A percentile compares a stretch with the other conserved stretches of the same genome.
These are phyloP conservation scores for Umimayanthus chanpuru DNA, from an alignment of 92 coral and sea anemone genomes.

Conservation along the genomic window DNA sequence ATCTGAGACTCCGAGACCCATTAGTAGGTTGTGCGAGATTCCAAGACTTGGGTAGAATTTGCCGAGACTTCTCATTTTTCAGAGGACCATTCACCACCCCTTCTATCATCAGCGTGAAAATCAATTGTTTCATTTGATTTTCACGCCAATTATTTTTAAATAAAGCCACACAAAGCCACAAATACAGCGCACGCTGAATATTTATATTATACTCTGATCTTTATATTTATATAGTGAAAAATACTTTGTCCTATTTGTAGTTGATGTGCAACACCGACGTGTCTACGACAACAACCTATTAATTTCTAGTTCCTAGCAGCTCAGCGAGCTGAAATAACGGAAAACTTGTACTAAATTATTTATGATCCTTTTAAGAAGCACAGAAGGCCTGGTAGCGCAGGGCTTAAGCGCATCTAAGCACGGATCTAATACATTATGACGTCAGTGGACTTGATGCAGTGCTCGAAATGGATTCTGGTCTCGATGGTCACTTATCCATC, in stretches of 20 bases:
- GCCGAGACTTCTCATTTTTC: too few relatives aligned
- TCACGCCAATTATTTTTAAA: background rate
- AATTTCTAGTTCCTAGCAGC: background rate
- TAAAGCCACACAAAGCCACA: background rate
- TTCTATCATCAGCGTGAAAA: background rate
- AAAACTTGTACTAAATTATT: too few relatives aligned
- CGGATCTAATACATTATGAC: background rate
- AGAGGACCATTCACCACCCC: too few relatives aligned
- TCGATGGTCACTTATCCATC: too few relatives aligned
- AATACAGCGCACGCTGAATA: background rate
- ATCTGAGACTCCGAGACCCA: too few relatives aligned
- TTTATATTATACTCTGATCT: too few relatives aligned
- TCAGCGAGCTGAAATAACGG: background rate
- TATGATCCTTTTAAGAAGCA: background rate
- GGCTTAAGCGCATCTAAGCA: background rate
- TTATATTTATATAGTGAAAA: too few relatives aligned
- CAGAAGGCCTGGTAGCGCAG: background rate
- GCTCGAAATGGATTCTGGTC: background rate
- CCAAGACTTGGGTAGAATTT: too few relatives aligned
- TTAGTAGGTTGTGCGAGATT: too few relatives aligned
- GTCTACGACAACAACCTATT: background rate
- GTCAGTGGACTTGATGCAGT: background rate
- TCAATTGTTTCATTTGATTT: background rate
- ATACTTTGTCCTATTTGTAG: background rate
- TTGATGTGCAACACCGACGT: background rate